These are phyloP conservation scores for Phrynocephalus versicolor DNA, from an alignment of 2,113 vertebrate genomes.

Conservation along the genomic window DNA sequence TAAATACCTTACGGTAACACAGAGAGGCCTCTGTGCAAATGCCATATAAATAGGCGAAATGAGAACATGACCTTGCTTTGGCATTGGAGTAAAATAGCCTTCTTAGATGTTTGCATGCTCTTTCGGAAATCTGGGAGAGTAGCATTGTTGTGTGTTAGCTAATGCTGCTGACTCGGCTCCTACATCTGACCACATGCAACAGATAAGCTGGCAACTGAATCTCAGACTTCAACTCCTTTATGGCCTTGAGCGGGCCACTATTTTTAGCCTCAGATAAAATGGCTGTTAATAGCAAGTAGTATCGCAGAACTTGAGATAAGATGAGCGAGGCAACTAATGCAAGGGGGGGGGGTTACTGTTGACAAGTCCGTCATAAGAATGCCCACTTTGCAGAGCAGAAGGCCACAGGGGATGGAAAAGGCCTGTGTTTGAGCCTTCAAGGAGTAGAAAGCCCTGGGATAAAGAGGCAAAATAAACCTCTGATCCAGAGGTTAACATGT, in stretches of 20 bases:
- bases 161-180: neutral
- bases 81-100: slow-evolving; percentile 51
- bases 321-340: neutral
- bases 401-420: neutral
- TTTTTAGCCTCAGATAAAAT: slow-evolving; percentile 10
- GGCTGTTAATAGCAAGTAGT: neutral
- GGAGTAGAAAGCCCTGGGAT: neutral
- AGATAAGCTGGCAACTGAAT: neutral
- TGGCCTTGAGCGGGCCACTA: neutral
- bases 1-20: slow-evolving; percentile 66
- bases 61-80: slow-evolving; percentile 60
- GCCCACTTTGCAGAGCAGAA: neutral
- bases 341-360: neutral
- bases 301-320: neutral
- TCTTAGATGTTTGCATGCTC: neutral
- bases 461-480: neutral
- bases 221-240: neutral
- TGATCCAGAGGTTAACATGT: neutral
- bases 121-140: neutral
- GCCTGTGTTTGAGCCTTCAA: neutral
- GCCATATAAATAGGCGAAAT: slow-evolving; percentile 65
- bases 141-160: neutral
- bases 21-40: slow-evolving; percentile 23
- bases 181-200: neutral
- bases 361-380: neutral